Percentiles rank a stretch among this genome's conserved stretches.
phyloP scores from a whole-genome alignment of 1,140 invertebrate genomes.

The Tenebrio molitor region DNA sequence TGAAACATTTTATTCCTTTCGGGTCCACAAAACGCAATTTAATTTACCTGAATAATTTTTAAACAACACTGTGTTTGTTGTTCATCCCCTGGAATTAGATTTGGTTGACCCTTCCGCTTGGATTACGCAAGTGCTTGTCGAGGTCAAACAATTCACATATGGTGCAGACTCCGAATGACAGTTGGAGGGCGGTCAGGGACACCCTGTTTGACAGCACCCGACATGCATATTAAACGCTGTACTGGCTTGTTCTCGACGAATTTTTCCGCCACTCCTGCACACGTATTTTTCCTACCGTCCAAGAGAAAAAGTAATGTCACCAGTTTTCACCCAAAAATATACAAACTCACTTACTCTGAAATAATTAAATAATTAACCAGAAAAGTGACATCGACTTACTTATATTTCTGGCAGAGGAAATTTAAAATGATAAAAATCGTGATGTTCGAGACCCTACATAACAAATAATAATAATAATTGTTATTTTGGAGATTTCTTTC shows the following conservation, averaged over 20 bases:
- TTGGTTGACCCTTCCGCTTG: constrained; percentile 16
- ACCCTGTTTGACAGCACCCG: constrained; percentile 24
- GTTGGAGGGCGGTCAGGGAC: constrained; percentile 16
- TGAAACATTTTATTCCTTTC: constrained; percentile 13
- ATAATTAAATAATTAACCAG: no score
- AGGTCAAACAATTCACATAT: constrained; percentile 39
- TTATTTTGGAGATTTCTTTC: no score
- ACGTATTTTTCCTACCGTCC: not conserved
- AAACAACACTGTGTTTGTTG: constrained; percentile 25
- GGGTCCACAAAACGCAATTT: constrained; percentile 14
- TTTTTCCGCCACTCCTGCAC: not conserved
- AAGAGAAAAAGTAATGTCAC: no score
- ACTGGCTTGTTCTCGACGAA: constrained; percentile 13
- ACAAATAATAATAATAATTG: no score
- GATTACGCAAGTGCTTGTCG: constrained; percentile 21
- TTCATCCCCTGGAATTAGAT: constrained; percentile 25
- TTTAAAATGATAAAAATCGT: no score
- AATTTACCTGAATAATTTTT: constrained; percentile 39
- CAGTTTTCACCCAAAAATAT: no score
- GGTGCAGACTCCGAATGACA: constrained; percentile 20
- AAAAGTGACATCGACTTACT: no score
- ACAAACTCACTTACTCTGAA: no score
- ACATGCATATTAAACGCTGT: constrained; percentile 25
- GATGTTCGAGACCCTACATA: no score
- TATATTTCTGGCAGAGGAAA: no score